phyloP scores from a whole-genome alignment of 2,888 invertebrate genomes.

The Caenorhabditis sp. region DNA sequence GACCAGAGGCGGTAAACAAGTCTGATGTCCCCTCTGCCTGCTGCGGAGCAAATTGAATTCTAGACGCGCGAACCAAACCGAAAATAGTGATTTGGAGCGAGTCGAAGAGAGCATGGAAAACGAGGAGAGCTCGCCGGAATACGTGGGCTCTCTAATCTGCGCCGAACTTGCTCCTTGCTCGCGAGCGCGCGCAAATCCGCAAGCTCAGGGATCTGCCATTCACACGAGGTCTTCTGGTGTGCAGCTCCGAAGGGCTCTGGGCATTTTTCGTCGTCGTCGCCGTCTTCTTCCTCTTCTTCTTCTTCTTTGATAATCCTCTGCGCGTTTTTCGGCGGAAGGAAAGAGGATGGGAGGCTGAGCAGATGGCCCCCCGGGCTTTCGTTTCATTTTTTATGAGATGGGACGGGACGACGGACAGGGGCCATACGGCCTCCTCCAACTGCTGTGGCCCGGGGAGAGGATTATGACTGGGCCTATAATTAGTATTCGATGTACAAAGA shows the following conservation, averaged over 20 bases:
- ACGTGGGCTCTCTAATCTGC: conserved; percentile 14
- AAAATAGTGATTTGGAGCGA: conserved; percentile 28
- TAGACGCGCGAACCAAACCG: conserved; percentile 3
- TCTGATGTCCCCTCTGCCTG: background rate
- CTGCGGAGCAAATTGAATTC: conserved; percentile 31
- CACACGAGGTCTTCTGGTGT: conserved; percentile 1
- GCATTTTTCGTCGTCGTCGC: background rate
- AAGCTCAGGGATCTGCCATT: conserved; percentile 18
- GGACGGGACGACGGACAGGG: conserved; percentile 12
- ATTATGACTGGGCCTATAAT: conserved; percentile 25
- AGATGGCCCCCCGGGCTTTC: conserved; percentile 18
- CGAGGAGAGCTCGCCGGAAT: background rate
- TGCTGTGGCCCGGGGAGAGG: too few relatives aligned
- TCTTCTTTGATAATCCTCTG: conserved; percentile 19
- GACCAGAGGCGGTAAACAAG: conserved; percentile 30
- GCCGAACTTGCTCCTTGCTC: conserved; percentile 1
- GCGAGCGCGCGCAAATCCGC: background rate
- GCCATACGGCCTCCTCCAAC: conserved; percentile 26
- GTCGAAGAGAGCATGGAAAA: background rate
- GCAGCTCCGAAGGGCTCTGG: background rate
- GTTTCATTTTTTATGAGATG: conserved; percentile 54
- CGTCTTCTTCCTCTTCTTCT: conserved; percentile 10
- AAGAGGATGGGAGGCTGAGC: conserved; percentile 12
- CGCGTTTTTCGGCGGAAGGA: conserved; percentile 1
- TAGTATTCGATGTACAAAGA: conserved; percentile 30